phyloP scores from a whole-genome alignment of 92 coral and sea anemone species.

The Epizoanthus illoricatus region DNA sequence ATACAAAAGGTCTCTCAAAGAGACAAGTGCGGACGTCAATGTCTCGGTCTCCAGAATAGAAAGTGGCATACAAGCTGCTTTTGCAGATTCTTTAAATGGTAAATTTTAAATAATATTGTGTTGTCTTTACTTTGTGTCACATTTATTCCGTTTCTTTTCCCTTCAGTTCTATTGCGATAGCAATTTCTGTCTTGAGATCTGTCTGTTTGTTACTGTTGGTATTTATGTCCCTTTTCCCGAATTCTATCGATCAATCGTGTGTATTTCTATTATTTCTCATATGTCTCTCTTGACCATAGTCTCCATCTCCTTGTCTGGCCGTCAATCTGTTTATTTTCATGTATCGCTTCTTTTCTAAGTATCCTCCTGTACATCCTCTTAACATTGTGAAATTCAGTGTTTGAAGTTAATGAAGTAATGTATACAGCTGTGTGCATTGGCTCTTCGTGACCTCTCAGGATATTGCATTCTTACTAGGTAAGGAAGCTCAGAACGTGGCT shows the following conservation, averaged over 20 bases:
- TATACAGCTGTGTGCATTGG: no score
- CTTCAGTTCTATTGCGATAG: no score
- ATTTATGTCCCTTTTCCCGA: no score
- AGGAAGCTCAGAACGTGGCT: not conserved
- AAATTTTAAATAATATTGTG: not conserved
- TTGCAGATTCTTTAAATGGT: conserved; percentile 13
- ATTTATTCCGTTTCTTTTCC: not conserved
- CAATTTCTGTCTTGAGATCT: no score
- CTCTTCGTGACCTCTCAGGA: not conserved
- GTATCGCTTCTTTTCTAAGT: no score
- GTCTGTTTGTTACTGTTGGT: no score
- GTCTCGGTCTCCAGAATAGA: conserved; percentile 13
- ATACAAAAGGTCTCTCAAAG: conserved; percentile 13
- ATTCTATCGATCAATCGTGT: not conserved
- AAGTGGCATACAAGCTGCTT: conserved; percentile 6
- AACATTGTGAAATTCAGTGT: no score
- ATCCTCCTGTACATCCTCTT: no score
- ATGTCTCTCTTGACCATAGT: not conserved
- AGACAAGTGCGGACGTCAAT: not conserved
- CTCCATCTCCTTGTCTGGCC: not conserved
- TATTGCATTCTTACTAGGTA: not conserved
- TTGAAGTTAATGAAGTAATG: no score
- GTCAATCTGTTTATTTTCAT: no score
- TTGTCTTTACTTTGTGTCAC: not conserved
- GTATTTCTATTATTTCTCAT: not conserved